Conservation (phyloP, 1,140 invertebrate species). For the Zaprionus inermis region DNA sequence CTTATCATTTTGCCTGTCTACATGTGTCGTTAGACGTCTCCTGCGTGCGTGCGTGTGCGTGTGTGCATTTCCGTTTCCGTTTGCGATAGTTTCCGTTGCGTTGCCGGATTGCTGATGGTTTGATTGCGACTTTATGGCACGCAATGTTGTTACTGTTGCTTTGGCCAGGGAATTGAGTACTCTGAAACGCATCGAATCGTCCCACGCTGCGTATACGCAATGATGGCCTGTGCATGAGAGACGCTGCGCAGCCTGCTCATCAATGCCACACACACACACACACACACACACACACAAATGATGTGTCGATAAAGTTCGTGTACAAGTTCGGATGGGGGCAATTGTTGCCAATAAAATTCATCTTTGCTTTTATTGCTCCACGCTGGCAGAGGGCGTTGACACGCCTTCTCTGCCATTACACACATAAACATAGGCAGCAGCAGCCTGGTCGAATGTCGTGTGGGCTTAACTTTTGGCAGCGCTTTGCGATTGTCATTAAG, state of each 20-base stretch:
- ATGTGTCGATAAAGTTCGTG: slow-evolving; percentile 78
- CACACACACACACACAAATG: slow-evolving; percentile 52
- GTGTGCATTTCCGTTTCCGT: slow-evolving; percentile 58
- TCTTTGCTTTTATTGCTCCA: slow-evolving; percentile 71
- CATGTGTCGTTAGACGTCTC: not conserved
- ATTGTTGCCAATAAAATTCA: slow-evolving; percentile 79
- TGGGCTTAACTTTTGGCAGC: slow-evolving; percentile 50
- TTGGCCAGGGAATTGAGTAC: slow-evolving; percentile 8
- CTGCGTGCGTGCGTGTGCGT: slow-evolving; percentile 14
- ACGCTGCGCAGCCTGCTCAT: slow-evolving; percentile 54
- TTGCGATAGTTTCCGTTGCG: slow-evolving; percentile 48
- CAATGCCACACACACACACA: slow-evolving; percentile 24
- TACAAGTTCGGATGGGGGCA: no score
- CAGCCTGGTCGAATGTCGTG: slow-evolving; percentile 68
- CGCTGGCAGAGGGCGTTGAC: slow-evolving; percentile 28
- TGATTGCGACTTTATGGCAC: slow-evolving; percentile 52
- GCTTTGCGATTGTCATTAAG: slow-evolving; percentile 43
- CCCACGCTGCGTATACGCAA: not conserved
- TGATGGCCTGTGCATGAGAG: no score
- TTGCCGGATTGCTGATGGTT: slow-evolving; percentile 49
- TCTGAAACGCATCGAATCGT: not conserved
- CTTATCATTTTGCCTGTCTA: slow-evolving; percentile 23
- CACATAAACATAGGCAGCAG: slow-evolving; percentile 28
- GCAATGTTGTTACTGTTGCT: slow-evolving; percentile 39
- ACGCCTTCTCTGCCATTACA: no score